These are phyloP conservation scores for Sesia bembeciformis DNA, from an alignment of 2,888 invertebrate genomes.

Conservation along the genomic window DNA sequence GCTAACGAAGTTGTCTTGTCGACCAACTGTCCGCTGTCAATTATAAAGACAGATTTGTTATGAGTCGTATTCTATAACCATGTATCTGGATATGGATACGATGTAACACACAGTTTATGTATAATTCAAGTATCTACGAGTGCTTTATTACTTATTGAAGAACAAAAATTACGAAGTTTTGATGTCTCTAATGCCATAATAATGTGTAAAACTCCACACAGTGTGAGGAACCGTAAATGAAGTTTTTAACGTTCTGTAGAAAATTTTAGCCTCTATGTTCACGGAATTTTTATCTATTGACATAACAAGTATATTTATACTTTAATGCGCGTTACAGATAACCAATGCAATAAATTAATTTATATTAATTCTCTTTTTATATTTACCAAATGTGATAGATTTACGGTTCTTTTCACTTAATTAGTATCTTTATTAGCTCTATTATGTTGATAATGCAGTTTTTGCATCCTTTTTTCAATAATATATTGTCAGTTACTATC, in stretches of 20 bases:
- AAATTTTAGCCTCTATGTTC: conserved; percentile 40
- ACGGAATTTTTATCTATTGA: conserved; percentile 27
- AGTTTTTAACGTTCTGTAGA: conserved; percentile 11
- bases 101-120: no score
- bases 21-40: conserved; percentile 1
- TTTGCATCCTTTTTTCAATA: conserved; percentile 6
- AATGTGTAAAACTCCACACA: no score
- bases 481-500: conserved; percentile 27
- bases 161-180: no score
- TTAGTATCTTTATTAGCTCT: neutral
- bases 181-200: no score
- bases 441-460: neutral
- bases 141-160: no score
- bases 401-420: neutral
- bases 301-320: conserved; percentile 30
- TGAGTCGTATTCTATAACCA: neutral
- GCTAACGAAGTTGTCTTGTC: conserved; percentile 22
- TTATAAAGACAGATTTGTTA: conserved; percentile 1
- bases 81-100: neutral
- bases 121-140: no score
- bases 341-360: conserved; percentile 36
- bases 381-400: conserved; percentile 31
- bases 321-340: conserved; percentile 21
- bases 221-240: conserved; percentile 20
- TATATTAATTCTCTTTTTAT: conserved; percentile 45